Evolutionary conservation across 1,140 invertebrate genomes (phyloP).

Genomic region (Druon quercuslanigerum): DNA sequence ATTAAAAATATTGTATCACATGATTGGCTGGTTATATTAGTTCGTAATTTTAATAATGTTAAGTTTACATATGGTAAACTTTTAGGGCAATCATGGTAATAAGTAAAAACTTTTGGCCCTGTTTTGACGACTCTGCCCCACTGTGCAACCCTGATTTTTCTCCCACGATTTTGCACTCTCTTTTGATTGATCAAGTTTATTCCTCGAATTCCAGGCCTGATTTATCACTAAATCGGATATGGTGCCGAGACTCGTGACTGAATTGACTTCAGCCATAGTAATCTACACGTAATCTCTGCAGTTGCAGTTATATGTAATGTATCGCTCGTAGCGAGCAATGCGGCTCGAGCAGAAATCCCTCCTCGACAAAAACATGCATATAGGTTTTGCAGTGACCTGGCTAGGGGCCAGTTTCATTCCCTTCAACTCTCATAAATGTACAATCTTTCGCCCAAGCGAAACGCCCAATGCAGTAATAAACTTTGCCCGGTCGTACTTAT

Average conservation of each 20-base stretch:
- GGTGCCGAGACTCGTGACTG: background rate
- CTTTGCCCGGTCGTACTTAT: background rate
- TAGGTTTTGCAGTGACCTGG: conserved; percentile 43
- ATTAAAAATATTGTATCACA: no score
- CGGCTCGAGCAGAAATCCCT: background rate
- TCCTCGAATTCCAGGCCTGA: background rate
- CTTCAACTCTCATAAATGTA: conserved; percentile 8
- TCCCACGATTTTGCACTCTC: no score
- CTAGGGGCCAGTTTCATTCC: conserved; percentile 32
- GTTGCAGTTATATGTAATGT: conserved; percentile 22
- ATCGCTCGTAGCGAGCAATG: conserved; percentile 5
- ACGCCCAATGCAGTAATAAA: conserved; percentile 23
- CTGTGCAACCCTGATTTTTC: no score
- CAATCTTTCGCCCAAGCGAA: conserved; percentile 14
- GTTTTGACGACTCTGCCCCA: no score
- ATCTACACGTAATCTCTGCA: conserved; percentile 25
- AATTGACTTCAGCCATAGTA: background rate
- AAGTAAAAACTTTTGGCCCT: no score
- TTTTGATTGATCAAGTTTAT: background rate
- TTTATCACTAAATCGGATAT: background rate
- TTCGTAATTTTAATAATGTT: no score
- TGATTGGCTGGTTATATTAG: no score
- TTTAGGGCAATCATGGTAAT: no score
- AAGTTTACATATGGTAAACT: no score
- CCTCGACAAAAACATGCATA: conserved; percentile 5